These are phyloP conservation scores for Magallana ariakensis DNA, from an alignment of 1,140 invertebrate species.

Conservation along the genomic window DNA sequence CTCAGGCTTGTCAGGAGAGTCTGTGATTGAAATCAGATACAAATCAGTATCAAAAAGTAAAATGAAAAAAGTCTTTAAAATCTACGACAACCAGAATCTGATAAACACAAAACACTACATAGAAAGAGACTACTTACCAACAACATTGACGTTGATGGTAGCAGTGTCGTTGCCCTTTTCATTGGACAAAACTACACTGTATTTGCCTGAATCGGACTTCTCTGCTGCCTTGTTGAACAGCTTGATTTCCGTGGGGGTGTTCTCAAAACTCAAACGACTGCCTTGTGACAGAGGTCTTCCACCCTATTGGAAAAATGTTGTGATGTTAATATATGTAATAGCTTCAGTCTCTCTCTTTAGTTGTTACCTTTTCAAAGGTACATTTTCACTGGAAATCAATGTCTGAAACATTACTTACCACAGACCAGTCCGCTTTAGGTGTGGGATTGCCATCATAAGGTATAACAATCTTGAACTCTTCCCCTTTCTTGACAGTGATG, in stretches of 20 bases:
- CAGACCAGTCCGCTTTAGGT: conserved; percentile 93
- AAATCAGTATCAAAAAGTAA: background rate
- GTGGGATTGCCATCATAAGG: conserved; percentile 94
- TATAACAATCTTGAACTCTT: conserved; percentile 96
- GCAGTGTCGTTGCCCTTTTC: conserved; percentile 91
- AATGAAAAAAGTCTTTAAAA: background rate
- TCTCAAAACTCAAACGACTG: conserved; percentile 93
- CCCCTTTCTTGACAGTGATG: conserved; percentile 96
- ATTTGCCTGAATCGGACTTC: conserved; percentile 93
- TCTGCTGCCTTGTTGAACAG: conserved; percentile 94
- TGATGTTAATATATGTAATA: background rate
- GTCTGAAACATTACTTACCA: conserved; percentile 79
- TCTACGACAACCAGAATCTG: background rate
- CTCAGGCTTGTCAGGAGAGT: conserved; percentile 92
- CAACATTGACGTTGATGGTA: conserved; percentile 90
- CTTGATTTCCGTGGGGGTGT: conserved; percentile 83
- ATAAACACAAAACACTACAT: background rate
- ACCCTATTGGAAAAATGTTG: conserved; percentile 8
- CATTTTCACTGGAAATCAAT: too few species aligned
- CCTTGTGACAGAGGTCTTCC: conserved; percentile 79
- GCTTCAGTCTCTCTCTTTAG: too few species aligned
- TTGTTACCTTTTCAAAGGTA: too few species aligned
- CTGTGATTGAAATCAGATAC: conserved; percentile 79
- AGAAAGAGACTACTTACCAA: conserved; percentile 82
- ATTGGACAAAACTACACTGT: conserved; percentile 94